phyloP scores from a whole-genome alignment of 2,797 vertebrate genomes.

The Epinephelus awoara region DNA sequence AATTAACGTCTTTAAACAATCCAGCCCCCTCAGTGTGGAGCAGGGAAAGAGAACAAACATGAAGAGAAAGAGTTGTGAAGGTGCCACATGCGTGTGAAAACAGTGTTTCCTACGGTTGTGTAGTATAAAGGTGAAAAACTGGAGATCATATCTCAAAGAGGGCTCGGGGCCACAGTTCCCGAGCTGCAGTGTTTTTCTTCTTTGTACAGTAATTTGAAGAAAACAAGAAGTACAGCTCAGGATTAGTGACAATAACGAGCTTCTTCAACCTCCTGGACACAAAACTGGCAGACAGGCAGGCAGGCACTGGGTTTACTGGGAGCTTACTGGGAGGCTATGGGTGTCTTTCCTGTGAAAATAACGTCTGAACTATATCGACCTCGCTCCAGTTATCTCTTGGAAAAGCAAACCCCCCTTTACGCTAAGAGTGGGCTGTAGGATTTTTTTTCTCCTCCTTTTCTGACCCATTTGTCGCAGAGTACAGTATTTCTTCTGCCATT shows the following conservation, averaged over 20 bases:
- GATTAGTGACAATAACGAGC: slow-evolving; percentile 49
- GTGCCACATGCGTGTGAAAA: slow-evolving; percentile 13
- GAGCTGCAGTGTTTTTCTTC: slow-evolving; percentile 13
- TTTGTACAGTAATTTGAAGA: slow-evolving; percentile 57
- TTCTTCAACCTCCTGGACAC: slow-evolving; percentile 44
- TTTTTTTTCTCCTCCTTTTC: slow-evolving; percentile 32
- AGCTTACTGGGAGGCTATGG: not conserved
- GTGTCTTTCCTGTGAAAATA: slow-evolving; percentile 38
- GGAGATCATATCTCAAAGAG: slow-evolving; percentile 32
- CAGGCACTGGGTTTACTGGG: slow-evolving; percentile 24
- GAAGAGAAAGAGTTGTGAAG: slow-evolving; percentile 44
- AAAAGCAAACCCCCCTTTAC: slow-evolving; percentile 82
- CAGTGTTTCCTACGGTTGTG: slow-evolving; percentile 30
- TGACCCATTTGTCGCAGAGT: slow-evolving; percentile 35
- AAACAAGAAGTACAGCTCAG: slow-evolving; percentile 65
- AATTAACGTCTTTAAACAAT: slow-evolving; percentile 81
- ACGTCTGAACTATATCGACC: slow-evolving; percentile 46
- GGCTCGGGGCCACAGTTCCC: slow-evolving; percentile 3
- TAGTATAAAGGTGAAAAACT: slow-evolving; percentile 18
- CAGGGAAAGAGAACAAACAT: slow-evolving; percentile 72
- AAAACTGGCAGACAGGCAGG: slow-evolving; percentile 38
- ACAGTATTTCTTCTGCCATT: slow-evolving; percentile 25
- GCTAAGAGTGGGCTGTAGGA: slow-evolving; percentile 42
- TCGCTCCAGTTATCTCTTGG: slow-evolving; percentile 49
- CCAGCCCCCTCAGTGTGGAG: slow-evolving; percentile 70